Evolutionary conservation across 2,888 invertebrate genomes (phyloP).

Genomic region (Orthosia gracilis): DNA sequence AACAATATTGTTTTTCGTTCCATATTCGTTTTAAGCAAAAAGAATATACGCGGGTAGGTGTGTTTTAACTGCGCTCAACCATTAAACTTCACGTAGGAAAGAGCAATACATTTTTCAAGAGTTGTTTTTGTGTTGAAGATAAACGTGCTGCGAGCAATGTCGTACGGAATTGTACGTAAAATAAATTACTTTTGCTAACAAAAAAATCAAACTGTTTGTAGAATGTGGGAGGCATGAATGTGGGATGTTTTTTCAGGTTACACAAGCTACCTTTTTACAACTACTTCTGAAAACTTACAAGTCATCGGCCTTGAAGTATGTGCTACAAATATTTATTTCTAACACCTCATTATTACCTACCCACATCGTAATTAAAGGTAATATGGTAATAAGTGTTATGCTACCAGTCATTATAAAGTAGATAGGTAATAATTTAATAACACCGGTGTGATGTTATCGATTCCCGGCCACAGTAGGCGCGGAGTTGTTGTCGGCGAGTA

Average conservation of each 20-base stretch:
- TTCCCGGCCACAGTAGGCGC: no score
- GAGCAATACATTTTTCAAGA: slow-evolving; percentile 66
- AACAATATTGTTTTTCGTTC: slow-evolving; percentile 32
- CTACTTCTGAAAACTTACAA: slow-evolving; percentile 1
- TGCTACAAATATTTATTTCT: slow-evolving; percentile 22
- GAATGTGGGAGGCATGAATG: slow-evolving; percentile 26
- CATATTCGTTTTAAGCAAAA: slow-evolving; percentile 27
- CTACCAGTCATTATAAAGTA: no score
- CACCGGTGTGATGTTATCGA: no score
- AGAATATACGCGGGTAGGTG: slow-evolving; percentile 19
- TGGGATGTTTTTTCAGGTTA: slow-evolving; percentile 18
- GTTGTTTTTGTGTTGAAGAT: slow-evolving; percentile 64
- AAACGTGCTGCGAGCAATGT: slow-evolving; percentile 65
- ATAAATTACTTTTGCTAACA: slow-evolving; percentile 57
- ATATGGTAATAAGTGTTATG: no score
- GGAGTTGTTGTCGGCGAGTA: no score
- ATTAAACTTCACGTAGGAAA: slow-evolving; percentile 63
- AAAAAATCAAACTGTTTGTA: slow-evolving; percentile 53
- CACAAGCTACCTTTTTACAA: background rate
- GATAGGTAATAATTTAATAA: no score
- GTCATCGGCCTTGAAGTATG: slow-evolving; percentile 25
- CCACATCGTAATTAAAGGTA: slow-evolving; percentile 16
- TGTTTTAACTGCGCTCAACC: slow-evolving; percentile 48
- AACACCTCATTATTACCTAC: slow-evolving; percentile 20
- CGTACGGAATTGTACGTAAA: slow-evolving; percentile 57